Evolutionary conservation across 1,140 invertebrate species (phyloP).

Genomic region (Andricus grossulariae): DNA sequence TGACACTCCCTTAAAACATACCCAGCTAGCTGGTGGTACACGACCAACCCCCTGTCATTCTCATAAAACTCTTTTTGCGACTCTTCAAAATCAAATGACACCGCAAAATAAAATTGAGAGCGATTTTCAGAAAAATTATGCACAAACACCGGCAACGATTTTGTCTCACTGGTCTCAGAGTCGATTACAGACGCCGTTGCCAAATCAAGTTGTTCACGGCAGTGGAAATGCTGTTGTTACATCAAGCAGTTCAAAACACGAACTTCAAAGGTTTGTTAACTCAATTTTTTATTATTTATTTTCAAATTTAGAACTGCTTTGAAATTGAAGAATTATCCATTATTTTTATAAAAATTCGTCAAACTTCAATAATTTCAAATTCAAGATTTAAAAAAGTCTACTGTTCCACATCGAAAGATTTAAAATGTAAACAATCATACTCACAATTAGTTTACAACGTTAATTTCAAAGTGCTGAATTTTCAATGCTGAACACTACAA

Average conservation of each 20-base stretch:
- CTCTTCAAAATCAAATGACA: slow-evolving; percentile 58
- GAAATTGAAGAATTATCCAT: neutral
- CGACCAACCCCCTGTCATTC: slow-evolving; percentile 62
- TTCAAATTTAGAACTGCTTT: neutral
- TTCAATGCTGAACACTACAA: too few relatives aligned
- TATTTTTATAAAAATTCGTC: neutral
- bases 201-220: slow-evolving; percentile 50
- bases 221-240: slow-evolving; percentile 50
- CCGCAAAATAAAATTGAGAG: slow-evolving; percentile 56
- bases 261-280: slow-evolving; percentile 56
- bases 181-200: slow-evolving; percentile 59
- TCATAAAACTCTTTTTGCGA: slow-evolving; percentile 67
- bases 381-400: too few relatives aligned
- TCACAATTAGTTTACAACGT: too few relatives aligned
- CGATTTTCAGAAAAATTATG: slow-evolving; percentile 46
- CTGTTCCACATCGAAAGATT: too few relatives aligned
- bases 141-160: slow-evolving; percentile 63
- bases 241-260: slow-evolving; percentile 45
- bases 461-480: too few relatives aligned
- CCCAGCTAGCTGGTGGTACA: slow-evolving; percentile 35
- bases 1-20: slow-evolving; percentile 67
- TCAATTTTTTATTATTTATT: slow-evolving; percentile 25
- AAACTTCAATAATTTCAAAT: too few relatives aligned
- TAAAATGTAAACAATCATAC: too few relatives aligned
- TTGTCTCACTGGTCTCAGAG: slow-evolving; percentile 56